A percentile compares a stretch with the other conserved stretches of the same genome.
Evolutionary conservation across 2,888 invertebrate species (phyloP).

Genomic region (Pterostichus niger): DNA sequence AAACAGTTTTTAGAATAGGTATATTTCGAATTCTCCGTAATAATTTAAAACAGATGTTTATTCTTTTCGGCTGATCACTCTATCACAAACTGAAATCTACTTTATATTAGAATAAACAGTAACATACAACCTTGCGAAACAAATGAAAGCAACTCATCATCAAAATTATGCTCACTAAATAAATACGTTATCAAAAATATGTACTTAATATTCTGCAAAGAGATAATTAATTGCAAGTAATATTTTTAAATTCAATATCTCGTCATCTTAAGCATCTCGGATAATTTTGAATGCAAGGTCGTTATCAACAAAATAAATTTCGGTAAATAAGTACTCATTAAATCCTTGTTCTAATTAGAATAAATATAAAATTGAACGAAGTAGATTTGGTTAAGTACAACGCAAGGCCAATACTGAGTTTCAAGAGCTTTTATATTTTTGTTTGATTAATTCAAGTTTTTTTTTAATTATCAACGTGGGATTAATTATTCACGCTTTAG

Average conservation of each 20-base stretch:
- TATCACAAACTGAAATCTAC: no score
- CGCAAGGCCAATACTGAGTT: slow-evolving; percentile 3
- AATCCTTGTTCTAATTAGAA: slow-evolving; percentile 41
- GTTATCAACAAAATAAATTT: slow-evolving; percentile 44
- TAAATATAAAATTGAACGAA: not conserved
- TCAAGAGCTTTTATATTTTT: slow-evolving; percentile 19
- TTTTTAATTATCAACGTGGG: slow-evolving; percentile 5
- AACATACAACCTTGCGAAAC: slow-evolving; percentile 5
- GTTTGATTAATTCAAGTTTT: slow-evolving; percentile 19
- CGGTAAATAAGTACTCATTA: slow-evolving; percentile 42
- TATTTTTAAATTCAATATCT: slow-evolving; percentile 2
- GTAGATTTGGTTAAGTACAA: not conserved
- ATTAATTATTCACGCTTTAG: not conserved
- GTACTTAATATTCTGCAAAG: slow-evolving; percentile 30
- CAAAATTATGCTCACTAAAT: slow-evolving; percentile 16
- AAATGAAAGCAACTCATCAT: slow-evolving; percentile 13
- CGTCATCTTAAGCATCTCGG: not conserved
- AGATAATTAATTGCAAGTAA: slow-evolving; percentile 52
- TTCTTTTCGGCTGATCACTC: no score
- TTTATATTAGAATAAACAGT: no score
- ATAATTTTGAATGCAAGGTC: slow-evolving; percentile 45
- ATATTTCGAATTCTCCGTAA: no score
- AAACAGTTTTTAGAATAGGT: no score
- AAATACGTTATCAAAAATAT: slow-evolving; percentile 31
- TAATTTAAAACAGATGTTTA: no score